Conservation (phyloP, 2,797 vertebrate species). For the Limosa lapponica region DNA sequence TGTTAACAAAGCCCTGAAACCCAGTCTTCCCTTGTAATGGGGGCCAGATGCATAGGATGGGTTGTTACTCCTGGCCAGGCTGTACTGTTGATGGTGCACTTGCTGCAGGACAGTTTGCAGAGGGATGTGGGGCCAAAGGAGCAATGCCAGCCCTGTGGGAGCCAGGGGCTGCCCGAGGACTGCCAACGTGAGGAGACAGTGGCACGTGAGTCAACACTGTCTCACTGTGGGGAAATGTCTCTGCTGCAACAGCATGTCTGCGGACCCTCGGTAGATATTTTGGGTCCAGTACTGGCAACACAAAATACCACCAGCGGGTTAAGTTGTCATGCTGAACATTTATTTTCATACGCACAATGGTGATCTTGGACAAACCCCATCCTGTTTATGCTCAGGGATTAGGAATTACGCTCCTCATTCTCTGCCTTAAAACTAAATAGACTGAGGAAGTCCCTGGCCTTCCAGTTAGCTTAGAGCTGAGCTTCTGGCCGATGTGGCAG, state of each 20-base stretch:
- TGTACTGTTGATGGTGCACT: not conserved
- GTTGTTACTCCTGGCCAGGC: fast-evolving
- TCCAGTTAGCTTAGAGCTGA: not conserved
- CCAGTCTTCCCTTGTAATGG: not conserved
- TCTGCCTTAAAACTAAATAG: not conserved
- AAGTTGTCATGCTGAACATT: not conserved
- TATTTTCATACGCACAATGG: not conserved
- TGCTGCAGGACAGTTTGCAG: not conserved
- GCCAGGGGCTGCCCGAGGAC: not conserved
- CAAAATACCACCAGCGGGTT: not conserved
- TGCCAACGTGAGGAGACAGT: not conserved
- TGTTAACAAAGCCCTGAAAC: not conserved
- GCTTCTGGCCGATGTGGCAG: not conserved
- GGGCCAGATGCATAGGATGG: fast-evolving
- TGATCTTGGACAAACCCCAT: not conserved
- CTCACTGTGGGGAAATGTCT: not conserved
- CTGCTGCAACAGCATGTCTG: not conserved
- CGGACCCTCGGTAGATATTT: not conserved
- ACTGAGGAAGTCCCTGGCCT: not conserved
- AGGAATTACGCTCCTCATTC: not conserved
- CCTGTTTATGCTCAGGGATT: not conserved
- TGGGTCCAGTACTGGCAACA: not conserved
- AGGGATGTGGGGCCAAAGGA: not conserved
- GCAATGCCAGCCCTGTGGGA: fast-evolving
- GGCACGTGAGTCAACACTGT: fast-evolving